phyloP scores from a whole-genome alignment of 2,888 invertebrate species.

The Hirtodrosophila alboralis region DNA sequence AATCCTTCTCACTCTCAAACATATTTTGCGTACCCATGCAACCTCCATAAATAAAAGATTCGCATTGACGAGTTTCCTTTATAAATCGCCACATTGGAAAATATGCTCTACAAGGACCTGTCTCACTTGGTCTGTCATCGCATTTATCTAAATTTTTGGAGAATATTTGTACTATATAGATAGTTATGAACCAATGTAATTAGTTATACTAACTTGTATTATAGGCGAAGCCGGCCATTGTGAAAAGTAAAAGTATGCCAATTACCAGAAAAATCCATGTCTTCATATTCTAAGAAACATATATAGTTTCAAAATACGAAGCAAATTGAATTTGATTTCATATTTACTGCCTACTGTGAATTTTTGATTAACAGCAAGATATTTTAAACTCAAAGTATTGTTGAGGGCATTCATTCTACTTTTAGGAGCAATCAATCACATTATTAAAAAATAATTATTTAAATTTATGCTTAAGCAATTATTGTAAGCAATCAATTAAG shows the following conservation, averaged over 20 bases:
- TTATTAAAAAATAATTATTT: too few relatives aligned
- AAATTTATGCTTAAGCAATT: too few relatives aligned
- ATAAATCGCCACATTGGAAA: slow-evolving; percentile 55
- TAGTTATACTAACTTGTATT: slow-evolving; percentile 22
- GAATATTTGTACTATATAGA: neutral
- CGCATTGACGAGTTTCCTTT: slow-evolving; percentile 31
- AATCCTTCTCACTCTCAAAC: slow-evolving; percentile 46
- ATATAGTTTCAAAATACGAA: neutral
- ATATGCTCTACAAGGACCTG: slow-evolving; percentile 46
- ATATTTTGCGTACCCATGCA: slow-evolving; percentile 46
- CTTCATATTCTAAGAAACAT: slow-evolving; percentile 8
- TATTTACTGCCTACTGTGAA: neutral
- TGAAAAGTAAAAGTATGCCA: neutral
- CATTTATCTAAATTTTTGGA: too few relatives aligned
- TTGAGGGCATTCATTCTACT: too few relatives aligned
- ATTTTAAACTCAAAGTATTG: too few relatives aligned
- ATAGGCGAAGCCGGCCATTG: slow-evolving; percentile 1
- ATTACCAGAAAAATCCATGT: neutral
- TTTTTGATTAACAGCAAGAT: too few relatives aligned
- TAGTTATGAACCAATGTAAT: too few relatives aligned
- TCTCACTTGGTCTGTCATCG: slow-evolving; percentile 41
- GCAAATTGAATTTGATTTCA: neutral
- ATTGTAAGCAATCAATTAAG: too few relatives aligned
- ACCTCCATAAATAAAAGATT: slow-evolving; percentile 53
- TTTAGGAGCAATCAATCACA: too few relatives aligned